A percentile compares a stretch with the other conserved stretches of the same genome.
phyloP scores from a whole-genome alignment of 2,113 vertebrate species.

The Psettodes erumei region DNA sequence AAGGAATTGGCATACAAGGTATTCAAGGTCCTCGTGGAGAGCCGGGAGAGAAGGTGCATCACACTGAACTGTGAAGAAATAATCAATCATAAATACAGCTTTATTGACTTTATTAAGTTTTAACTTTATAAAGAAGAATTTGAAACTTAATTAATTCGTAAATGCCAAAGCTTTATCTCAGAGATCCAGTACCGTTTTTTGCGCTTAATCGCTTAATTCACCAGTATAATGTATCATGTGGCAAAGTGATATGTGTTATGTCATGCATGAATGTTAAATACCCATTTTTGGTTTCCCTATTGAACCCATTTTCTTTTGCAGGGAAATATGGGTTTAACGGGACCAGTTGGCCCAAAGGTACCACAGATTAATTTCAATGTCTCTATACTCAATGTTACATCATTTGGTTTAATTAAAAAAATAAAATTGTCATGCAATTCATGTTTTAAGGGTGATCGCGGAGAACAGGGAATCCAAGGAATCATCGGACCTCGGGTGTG shows the following conservation, averaged over 20 bases:
- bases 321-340: slow-evolving; percentile 83
- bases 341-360: slow-evolving; percentile 86
- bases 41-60: slow-evolving; percentile 84
- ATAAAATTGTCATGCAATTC: not conserved
- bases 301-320: slow-evolving; percentile 66
- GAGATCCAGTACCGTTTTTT: too few species aligned
- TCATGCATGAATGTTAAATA: not conserved
- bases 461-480: slow-evolving; percentile 82
- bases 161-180: not conserved
- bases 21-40: slow-evolving; percentile 80
- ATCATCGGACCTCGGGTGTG: slow-evolving; percentile 78
- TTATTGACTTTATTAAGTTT: not conserved
- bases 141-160: too few species aligned
- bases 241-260: too few species aligned
- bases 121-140: not conserved
- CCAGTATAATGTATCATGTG: not conserved
- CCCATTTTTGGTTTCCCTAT: not conserved
- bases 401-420: not conserved
- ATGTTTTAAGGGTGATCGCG: slow-evolving; percentile 78
- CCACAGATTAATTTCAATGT: not conserved
- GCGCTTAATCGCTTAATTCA: too few species aligned
- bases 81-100: not conserved
- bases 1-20: slow-evolving; percentile 84
- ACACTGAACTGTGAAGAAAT: not conserved
- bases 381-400: not conserved